These are phyloP conservation scores for Alaudala cheleensis DNA, from an alignment of 2,113 vertebrate species.

Conservation along the genomic window DNA sequence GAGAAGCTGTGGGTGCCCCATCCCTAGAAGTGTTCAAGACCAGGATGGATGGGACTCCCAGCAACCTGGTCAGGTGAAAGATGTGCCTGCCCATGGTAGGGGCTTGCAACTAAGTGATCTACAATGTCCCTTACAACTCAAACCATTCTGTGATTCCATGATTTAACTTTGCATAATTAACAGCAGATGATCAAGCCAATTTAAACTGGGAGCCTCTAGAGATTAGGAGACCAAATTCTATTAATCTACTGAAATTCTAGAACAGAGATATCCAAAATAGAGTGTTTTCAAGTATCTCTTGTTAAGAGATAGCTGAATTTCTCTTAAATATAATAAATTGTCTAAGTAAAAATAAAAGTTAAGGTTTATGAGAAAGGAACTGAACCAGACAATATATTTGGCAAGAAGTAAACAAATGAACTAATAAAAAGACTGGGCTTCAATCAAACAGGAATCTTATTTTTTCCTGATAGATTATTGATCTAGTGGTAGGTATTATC, in stretches of 20 bases:
- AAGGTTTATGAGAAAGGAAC: background rate
- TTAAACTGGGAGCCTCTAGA: background rate
- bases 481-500: background rate
- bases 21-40: no score
- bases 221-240: background rate
- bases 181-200: background rate
- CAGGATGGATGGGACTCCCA: no score
- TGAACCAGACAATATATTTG: background rate
- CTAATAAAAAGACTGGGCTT: background rate
- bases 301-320: background rate
- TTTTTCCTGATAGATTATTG: background rate
- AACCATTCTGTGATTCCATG: background rate
- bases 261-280: background rate
- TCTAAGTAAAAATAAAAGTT: background rate
- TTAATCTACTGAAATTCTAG: background rate
- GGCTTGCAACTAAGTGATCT: no score
- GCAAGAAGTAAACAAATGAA: background rate
- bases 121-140: no score
- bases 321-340: background rate
- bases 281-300: background rate
- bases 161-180: background rate
- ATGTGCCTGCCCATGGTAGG: no score
- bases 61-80: no score
- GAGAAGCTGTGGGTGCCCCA: no score
- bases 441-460: background rate